phyloP scores from a whole-genome alignment of 2,888 invertebrate species.

The Patella depressa region DNA sequence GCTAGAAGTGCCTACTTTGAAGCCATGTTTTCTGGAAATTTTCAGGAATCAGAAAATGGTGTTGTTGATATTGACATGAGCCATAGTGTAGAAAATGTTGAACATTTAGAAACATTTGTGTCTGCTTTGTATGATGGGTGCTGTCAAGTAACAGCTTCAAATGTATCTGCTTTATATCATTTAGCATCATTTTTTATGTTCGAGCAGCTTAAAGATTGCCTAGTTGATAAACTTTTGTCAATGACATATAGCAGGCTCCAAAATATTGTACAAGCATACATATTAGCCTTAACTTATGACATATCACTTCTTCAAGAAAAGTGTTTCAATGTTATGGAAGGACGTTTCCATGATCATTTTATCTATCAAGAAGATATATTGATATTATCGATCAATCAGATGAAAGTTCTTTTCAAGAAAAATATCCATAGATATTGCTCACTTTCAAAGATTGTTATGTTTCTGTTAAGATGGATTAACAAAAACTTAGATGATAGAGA shows the following conservation, averaged over 20 bases:
- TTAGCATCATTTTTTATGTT: slow-evolving; percentile 25
- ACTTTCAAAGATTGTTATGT: slow-evolving; percentile 14
- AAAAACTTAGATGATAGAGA: slow-evolving; percentile 1
- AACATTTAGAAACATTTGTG: slow-evolving; percentile 23
- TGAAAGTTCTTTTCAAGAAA: slow-evolving; percentile 21
- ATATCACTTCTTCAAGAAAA: slow-evolving; percentile 14
- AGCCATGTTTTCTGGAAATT: slow-evolving; percentile 28
- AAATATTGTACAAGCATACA: slow-evolving; percentile 22
- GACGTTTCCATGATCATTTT: slow-evolving; percentile 31
- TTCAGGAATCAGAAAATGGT: slow-evolving; percentile 19
- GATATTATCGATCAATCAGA: slow-evolving; percentile 15
- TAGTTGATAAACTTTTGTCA: slow-evolving; percentile 17
- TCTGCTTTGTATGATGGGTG: slow-evolving; percentile 23
- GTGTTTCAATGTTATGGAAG: slow-evolving; percentile 17
- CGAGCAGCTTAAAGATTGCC: slow-evolving; percentile 18
- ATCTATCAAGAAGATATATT: slow-evolving; percentile 27
- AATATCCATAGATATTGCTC: slow-evolving; percentile 24
- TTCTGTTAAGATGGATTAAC: slow-evolving; percentile 21
- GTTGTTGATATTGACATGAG: slow-evolving; percentile 22
- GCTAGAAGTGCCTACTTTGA: slow-evolving; percentile 27
- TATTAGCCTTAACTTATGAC: slow-evolving; percentile 24
- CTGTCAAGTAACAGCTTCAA: slow-evolving; percentile 17
- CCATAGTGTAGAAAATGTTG: slow-evolving; percentile 15
- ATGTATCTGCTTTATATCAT: slow-evolving; percentile 20
- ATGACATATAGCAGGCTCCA: slow-evolving; percentile 13